phyloP scores from a whole-genome alignment of 2,797 vertebrate genomes.

The Rhabdophis nuchalis region DNA sequence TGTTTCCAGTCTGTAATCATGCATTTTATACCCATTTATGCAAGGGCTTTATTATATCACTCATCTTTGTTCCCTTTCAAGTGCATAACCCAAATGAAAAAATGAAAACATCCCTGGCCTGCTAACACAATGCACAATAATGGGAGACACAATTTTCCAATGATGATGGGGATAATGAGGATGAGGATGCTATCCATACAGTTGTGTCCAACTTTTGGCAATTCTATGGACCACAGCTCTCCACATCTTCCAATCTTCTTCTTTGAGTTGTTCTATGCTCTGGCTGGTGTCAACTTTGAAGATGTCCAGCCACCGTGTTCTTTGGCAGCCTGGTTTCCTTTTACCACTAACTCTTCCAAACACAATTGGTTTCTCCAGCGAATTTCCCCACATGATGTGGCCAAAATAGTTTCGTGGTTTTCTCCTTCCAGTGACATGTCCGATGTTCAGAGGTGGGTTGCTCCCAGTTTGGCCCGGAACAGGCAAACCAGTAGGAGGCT shows the following conservation, averaged over 20 bases:
- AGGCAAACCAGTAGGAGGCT: too few species aligned
- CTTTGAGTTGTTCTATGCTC: background rate
- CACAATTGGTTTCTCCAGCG: background rate
- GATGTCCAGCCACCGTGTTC: background rate
- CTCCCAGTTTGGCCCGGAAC: too few species aligned
- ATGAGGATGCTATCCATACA: background rate
- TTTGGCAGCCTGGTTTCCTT: background rate
- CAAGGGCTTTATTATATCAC: background rate
- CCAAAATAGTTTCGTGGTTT: background rate
- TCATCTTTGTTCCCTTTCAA: background rate
- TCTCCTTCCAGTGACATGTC: background rate
- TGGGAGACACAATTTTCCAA: background rate
- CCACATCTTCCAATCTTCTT: background rate
- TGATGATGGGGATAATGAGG: too few species aligned
- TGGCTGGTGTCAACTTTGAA: background rate
- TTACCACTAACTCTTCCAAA: background rate
- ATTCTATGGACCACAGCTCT: background rate
- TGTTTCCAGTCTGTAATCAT: background rate
- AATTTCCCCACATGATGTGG: background rate
- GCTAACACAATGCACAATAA: background rate
- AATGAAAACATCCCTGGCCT: background rate
- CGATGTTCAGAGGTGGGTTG: too few species aligned
- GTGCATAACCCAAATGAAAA: background rate
- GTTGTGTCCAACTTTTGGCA: background rate
- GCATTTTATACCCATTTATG: background rate